Conservation (phyloP, 2,113 vertebrate species). For the Odocoileus hemionus region DNA sequence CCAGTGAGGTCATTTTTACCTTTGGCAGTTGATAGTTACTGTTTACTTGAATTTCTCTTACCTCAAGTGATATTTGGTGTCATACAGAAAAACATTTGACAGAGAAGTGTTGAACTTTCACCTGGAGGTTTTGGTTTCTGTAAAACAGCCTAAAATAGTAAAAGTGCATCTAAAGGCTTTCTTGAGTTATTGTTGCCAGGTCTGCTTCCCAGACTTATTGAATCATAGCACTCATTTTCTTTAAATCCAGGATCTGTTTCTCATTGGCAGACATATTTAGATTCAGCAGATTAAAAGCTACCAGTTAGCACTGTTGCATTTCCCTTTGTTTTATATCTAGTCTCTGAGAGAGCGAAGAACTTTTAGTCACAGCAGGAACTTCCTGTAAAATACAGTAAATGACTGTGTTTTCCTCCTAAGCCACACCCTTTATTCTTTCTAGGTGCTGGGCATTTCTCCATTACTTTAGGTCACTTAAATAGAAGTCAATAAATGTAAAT, state of each 20-base stretch:
- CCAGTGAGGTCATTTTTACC: background rate
- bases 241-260: background rate
- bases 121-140: background rate
- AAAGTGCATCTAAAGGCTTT: background rate
- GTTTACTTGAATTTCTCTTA: background rate
- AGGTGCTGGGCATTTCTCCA: background rate
- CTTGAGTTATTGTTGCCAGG: background rate
- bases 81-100: background rate
- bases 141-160: background rate
- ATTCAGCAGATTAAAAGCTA: conserved; percentile 11
- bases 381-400: conserved; percentile 2
- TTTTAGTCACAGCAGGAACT: conserved; percentile 11
- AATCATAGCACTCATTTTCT: background rate
- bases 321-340: conserved; percentile 25
- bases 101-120: background rate
- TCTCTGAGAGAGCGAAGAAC: background rate
- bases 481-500: background rate
- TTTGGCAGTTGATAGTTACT: background rate
- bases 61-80: background rate
- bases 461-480: background rate
- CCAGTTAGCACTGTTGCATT: background rate
- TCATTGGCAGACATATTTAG: background rate
- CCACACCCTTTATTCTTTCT: background rate
- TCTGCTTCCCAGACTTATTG: background rate
- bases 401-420: background rate